Evolutionary conservation across 1,140 invertebrate genomes (phyloP).

Genomic region (Microplitis demolitor): DNA sequence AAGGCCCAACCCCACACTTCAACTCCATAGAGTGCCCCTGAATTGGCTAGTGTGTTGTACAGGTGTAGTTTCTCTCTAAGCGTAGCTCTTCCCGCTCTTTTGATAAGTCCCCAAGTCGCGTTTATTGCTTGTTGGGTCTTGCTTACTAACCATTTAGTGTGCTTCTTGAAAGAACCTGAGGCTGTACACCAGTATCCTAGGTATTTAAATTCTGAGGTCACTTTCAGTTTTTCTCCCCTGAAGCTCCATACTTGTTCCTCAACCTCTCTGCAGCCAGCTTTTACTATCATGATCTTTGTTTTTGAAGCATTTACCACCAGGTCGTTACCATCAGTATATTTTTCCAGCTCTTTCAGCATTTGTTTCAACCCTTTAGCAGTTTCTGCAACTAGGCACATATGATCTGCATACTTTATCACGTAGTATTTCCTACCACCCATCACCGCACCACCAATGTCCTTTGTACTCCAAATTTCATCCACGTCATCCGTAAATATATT

Average conservation of each 20-base stretch:
- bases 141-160: background rate
- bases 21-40: background rate
- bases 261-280: background rate
- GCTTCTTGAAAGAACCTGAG: background rate
- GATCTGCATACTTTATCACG: background rate
- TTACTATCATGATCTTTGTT: background rate
- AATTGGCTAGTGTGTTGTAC: background rate
- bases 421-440: background rate
- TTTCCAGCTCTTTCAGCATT: background rate
- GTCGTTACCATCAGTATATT: background rate
- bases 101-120: background rate
- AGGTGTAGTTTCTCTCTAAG: background rate
- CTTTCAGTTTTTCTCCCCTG: background rate
- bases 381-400: background rate
- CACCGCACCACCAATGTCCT: background rate
- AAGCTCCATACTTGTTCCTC: background rate
- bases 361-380: background rate
- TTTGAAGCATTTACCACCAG: background rate
- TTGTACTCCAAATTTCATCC: background rate
- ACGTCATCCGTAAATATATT: constrained; percentile 2
- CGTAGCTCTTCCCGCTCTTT: background rate
- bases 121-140: background rate
- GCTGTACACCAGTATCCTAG: background rate
- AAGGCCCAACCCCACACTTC: background rate
- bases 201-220: background rate